phyloP scores from a whole-genome alignment of 2,888 invertebrate genomes.

The Eristalis pertinax region DNA sequence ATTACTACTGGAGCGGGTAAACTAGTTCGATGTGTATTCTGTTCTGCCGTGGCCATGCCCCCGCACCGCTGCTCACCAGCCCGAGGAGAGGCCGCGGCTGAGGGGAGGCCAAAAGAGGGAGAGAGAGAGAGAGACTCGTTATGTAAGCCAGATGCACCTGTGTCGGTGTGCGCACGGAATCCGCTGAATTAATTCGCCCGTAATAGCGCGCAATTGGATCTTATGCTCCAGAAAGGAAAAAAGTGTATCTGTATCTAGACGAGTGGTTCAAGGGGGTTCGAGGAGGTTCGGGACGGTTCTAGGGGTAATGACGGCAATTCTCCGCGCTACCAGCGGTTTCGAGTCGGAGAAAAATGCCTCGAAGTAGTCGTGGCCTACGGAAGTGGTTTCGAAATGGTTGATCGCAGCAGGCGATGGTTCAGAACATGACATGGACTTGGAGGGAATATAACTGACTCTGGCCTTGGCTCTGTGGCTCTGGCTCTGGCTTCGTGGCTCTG shows the following conservation, averaged over 20 bases:
- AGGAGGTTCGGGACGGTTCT: background rate
- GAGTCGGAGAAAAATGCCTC: background rate
- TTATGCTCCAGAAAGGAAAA: conserved; percentile 48
- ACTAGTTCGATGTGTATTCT: conserved; percentile 58
- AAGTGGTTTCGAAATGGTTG: background rate
- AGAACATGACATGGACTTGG: too few species aligned
- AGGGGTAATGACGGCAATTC: background rate
- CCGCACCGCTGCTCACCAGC: background rate
- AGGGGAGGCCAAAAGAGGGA: conserved; percentile 24
- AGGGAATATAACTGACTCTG: background rate
- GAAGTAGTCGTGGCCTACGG: background rate
- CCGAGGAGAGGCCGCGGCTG: conserved; percentile 20
- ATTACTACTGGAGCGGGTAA: conserved; percentile 64
- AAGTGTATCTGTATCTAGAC: background rate
- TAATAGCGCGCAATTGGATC: conserved; percentile 42
- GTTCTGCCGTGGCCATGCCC: background rate
- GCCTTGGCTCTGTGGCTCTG: background rate
- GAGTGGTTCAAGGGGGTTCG: background rate
- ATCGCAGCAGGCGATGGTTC: background rate
- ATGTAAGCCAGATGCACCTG: conserved; percentile 63
- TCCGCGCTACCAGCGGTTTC: background rate
- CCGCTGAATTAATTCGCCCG: conserved; percentile 56
- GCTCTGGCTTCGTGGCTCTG: background rate
- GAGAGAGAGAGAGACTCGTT: conserved; percentile 36
- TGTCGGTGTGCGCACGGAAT: conserved; percentile 31